Evolutionary conservation across 1,140 invertebrate species (phyloP).

Genomic region (Leptonema lineaticorne): DNA sequence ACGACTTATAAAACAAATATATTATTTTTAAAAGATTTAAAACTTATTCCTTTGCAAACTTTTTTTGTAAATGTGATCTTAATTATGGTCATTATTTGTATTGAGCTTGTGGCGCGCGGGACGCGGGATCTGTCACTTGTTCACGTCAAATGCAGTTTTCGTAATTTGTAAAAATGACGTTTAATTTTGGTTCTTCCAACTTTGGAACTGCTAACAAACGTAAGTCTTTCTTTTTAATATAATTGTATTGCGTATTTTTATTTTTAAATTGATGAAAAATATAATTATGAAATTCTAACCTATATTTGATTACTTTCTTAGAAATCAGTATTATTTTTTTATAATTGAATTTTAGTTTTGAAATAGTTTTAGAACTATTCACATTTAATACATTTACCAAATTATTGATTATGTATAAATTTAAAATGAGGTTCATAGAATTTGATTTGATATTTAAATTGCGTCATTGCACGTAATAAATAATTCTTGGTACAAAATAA

Average conservation of each 20-base stretch:
- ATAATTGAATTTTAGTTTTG: not conserved
- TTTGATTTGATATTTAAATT: too few relatives aligned
- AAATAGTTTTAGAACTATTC: not conserved
- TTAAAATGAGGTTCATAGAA: too few relatives aligned
- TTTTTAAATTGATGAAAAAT: not conserved
- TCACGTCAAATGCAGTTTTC: not conserved
- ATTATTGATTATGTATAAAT: not conserved
- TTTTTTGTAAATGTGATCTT: not conserved
- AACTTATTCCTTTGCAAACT: not conserved
- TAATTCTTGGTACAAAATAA: too few relatives aligned
- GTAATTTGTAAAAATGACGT: not conserved
- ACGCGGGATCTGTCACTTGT: not conserved
- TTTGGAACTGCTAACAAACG: slow-evolving; percentile 52
- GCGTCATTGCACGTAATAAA: too few relatives aligned
- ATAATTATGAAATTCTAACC: not conserved
- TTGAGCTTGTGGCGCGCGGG: too few relatives aligned
- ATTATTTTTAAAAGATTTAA: not conserved
- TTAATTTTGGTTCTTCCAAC: slow-evolving; percentile 24
- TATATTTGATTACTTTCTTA: not conserved
- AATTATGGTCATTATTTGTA: not conserved
- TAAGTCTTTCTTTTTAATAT: too few relatives aligned
- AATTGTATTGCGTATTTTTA: not conserved
- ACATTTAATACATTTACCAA: not conserved
- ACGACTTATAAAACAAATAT: not conserved
- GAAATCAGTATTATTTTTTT: not conserved